phyloP scores from a whole-genome alignment of 2,888 invertebrate genomes.

The Cheilosia pagana region DNA sequence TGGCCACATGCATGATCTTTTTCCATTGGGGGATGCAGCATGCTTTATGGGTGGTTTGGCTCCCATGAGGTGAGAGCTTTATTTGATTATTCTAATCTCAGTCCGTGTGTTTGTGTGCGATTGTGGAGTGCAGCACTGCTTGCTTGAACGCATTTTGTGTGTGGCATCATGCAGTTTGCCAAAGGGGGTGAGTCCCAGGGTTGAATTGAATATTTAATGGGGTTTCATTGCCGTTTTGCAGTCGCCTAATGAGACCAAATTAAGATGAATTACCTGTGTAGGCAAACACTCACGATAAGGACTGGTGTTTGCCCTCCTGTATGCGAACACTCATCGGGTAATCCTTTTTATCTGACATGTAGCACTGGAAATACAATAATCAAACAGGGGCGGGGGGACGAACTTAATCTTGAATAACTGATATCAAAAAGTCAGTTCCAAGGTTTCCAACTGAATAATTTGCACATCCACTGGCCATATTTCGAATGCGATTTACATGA shows the following conservation, averaged over 20 bases:
- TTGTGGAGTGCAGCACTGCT: background rate
- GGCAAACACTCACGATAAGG: slow-evolving; percentile 35
- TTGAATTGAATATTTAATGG: slow-evolving; percentile 69
- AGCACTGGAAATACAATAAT: background rate
- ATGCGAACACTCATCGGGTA: background rate
- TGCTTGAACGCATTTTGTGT: slow-evolving; percentile 44
- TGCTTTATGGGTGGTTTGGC: slow-evolving; percentile 41
- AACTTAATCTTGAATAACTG: background rate
- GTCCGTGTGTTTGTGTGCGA: slow-evolving; percentile 5
- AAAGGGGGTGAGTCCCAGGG: background rate
- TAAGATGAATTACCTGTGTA: slow-evolving; percentile 65
- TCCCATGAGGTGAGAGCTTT: slow-evolving; percentile 71
- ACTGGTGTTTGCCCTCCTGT: slow-evolving; percentile 8
- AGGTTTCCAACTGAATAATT: background rate
- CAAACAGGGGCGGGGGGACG: background rate
- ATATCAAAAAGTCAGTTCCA: background rate
- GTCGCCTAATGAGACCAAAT: slow-evolving; percentile 69
- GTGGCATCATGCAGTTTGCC: slow-evolving; percentile 5
- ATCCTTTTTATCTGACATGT: slow-evolving; percentile 1
- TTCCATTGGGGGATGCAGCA: slow-evolving; percentile 22
- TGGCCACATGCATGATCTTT: slow-evolving; percentile 54
- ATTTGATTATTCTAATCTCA: slow-evolving; percentile 73
- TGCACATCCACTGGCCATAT: background rate
- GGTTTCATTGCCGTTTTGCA: slow-evolving; percentile 64
- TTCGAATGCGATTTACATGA: slow-evolving; percentile 46